Evolutionary conservation across 2,888 invertebrate species (phyloP).

Genomic region (Caenorhabditis doughertyi): DNA sequence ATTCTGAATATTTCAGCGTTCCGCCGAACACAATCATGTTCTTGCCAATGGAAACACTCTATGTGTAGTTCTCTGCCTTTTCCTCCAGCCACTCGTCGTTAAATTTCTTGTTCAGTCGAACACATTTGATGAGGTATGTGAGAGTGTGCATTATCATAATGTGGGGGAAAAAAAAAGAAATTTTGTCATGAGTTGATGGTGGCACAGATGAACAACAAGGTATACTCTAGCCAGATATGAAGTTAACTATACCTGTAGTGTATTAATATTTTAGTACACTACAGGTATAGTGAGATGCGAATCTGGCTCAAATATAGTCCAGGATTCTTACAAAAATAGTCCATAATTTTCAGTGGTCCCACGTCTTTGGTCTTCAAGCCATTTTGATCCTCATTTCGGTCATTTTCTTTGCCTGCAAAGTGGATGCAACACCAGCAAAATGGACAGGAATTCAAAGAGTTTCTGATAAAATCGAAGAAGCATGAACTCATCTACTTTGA

Average conservation of each 20-base stretch:
- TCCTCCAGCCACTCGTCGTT: slow-evolving; percentile 56
- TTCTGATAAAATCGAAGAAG: slow-evolving; percentile 19
- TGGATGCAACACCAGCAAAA: slow-evolving; percentile 45
- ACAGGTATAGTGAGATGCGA: too few relatives aligned
- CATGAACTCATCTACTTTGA: slow-evolving; percentile 2
- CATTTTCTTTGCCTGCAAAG: slow-evolving; percentile 52
- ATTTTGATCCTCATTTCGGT: slow-evolving; percentile 55
- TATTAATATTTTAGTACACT: too few relatives aligned
- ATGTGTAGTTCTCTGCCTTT: slow-evolving; percentile 64
- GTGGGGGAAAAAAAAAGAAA: background rate
- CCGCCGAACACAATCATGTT: slow-evolving; percentile 63
- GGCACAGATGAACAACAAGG: background rate
- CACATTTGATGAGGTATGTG: slow-evolving; percentile 63
- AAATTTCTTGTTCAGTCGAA: slow-evolving; percentile 59
- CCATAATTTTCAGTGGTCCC: slow-evolving; percentile 45
- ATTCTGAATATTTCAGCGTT: slow-evolving; percentile 47
- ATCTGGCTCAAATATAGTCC: too few relatives aligned
- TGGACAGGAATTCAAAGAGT: slow-evolving; percentile 60
- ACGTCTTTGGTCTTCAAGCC: slow-evolving; percentile 47
- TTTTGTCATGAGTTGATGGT: slow-evolving; percentile 8
- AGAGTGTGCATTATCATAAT: background rate
- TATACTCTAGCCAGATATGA: slow-evolving; percentile 3
- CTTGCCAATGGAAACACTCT: slow-evolving; percentile 69
- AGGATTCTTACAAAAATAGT: background rate
- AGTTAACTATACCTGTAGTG: background rate